phyloP scores from a whole-genome alignment of 2,888 invertebrate genomes.

The Acanthosoma haemorrhoidale region DNA sequence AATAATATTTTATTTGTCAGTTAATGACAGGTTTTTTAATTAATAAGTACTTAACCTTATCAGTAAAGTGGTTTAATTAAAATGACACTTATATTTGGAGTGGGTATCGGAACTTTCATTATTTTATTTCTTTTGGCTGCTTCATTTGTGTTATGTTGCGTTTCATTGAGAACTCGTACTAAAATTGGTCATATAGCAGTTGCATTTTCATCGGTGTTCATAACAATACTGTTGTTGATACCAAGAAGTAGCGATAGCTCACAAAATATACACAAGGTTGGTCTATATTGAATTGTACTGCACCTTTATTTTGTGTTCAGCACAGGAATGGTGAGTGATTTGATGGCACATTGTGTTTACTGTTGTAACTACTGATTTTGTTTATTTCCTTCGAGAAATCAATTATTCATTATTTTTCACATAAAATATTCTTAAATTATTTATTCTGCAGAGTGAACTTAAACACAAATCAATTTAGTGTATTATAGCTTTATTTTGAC shows the following conservation, averaged over 20 bases:
- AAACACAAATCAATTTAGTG: too few relatives aligned
- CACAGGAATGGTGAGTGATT: too few relatives aligned
- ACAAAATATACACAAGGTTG: conserved; percentile 34
- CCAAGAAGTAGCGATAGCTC: conserved; percentile 50
- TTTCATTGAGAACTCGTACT: conserved; percentile 61
- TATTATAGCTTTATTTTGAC: too few relatives aligned
- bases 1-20: conserved; percentile 39
- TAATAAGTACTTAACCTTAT: neutral
- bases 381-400: too few relatives aligned
- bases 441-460: too few relatives aligned
- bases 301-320: conserved; percentile 11
- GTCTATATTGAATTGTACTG: neutral
- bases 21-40: neutral
- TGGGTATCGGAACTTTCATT: conserved; percentile 63
- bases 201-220: conserved; percentile 52
- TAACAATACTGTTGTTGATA: conserved; percentile 56
- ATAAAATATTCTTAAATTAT: too few relatives aligned
- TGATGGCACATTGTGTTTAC: too few relatives aligned
- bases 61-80: neutral
- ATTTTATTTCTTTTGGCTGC: conserved; percentile 60
- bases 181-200: conserved; percentile 59
- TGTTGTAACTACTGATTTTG: too few relatives aligned
- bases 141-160: conserved; percentile 58
- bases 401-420: too few relatives aligned
- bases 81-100: conserved; percentile 43